A percentile compares a stretch with the other conserved stretches of the same genome.
Evolutionary conservation across 2,797 vertebrate genomes (phyloP).

Genomic region (Erithacus rubecula): DNA sequence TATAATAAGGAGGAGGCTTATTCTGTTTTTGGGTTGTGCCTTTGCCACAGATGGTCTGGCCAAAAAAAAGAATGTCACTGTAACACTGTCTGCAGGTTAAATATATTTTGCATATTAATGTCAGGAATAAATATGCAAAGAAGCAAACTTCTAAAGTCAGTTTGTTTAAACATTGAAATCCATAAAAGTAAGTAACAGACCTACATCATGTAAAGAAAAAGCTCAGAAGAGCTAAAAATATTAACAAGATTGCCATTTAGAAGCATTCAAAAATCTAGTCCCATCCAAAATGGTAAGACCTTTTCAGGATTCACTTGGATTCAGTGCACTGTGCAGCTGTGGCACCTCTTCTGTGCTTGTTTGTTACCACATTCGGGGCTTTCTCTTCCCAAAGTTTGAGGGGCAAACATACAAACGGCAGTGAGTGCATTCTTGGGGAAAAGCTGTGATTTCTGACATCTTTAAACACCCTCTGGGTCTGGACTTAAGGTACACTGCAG

Average conservation of each 20-base stretch:
- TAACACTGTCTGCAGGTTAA: not conserved
- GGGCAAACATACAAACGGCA: fast-evolving
- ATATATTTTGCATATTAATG: not conserved
- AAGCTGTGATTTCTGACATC: not conserved
- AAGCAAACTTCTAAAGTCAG: not conserved
- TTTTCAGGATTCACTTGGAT: not conserved
- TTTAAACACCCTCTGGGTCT: not conserved
- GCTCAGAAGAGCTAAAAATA: not conserved
- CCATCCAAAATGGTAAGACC: not conserved
- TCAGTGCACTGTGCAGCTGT: not conserved
- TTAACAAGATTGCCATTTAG: not conserved
- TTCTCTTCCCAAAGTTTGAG: not conserved
- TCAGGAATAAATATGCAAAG: not conserved
- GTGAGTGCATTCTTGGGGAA: not conserved
- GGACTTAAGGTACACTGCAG: not conserved
- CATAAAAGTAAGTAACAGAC: not conserved
- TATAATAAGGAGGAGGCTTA: not conserved
- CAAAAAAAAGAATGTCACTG: not conserved
- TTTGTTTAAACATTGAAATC: not conserved
- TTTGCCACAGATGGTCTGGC: not conserved
- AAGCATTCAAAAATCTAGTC: not conserved
- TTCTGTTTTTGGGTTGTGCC: not conserved
- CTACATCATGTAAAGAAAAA: not conserved
- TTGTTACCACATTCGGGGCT: not conserved
- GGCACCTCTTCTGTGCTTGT: not conserved